These are phyloP conservation scores for Eulemur macaco DNA, from an alignment of 2,113 vertebrate genomes.

Conservation along the genomic window DNA sequence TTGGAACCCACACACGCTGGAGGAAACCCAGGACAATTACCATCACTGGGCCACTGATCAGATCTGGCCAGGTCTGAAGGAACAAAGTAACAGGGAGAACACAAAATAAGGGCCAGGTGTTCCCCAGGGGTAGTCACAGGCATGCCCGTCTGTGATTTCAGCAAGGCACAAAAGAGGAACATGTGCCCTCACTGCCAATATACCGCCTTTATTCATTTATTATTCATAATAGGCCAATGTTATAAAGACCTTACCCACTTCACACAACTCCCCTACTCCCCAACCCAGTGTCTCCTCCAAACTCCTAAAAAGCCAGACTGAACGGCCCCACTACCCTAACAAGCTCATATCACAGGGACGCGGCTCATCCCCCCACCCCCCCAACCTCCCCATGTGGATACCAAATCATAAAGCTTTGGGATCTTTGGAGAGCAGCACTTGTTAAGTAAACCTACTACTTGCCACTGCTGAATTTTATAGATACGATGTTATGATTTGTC, in stretches of 20 bases:
- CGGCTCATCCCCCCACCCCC: accelerated
- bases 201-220: no score
- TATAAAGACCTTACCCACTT: neutral
- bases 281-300: accelerated
- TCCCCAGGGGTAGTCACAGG: neutral
- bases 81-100: neutral
- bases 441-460: neutral
- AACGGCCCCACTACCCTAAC: neutral
- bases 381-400: neutral
- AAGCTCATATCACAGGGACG: neutral
- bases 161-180: no score
- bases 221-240: accelerated
- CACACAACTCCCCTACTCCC: neutral
- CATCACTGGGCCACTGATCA: neutral
- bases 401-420: accelerated
- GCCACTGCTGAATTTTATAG: neutral
- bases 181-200: neutral
- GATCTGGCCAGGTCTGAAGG: neutral
- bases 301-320: neutral
- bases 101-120: neutral
- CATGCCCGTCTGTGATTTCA: neutral
- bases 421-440: neutral
- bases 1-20: accelerated
- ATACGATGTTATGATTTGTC: accelerated
- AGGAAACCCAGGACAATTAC: neutral